phyloP scores from a whole-genome alignment of 2,888 invertebrate genomes.

The Toxonevra muliebris region DNA sequence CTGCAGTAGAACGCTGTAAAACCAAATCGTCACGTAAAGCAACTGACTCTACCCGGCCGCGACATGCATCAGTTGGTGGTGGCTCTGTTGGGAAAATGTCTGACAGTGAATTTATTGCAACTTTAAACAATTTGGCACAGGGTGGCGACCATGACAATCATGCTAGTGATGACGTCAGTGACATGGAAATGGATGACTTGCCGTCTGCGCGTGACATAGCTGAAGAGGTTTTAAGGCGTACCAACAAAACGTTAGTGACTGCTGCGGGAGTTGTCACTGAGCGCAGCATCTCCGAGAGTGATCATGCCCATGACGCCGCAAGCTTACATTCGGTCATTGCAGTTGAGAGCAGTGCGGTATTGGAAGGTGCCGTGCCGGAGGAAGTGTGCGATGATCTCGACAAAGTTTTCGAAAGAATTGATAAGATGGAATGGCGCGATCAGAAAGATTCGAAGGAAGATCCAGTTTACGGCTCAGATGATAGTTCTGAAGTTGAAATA shows the following conservation, averaged over 20 bases:
- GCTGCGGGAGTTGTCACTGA: not conserved
- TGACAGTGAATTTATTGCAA: slow-evolving; percentile 52
- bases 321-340: not conserved
- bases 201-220: slow-evolving; percentile 59
- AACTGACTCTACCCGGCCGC: slow-evolving; percentile 11
- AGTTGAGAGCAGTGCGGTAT: not conserved
- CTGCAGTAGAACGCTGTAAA: slow-evolving; percentile 56
- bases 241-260: not conserved
- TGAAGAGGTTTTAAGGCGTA: slow-evolving; percentile 48
- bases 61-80: slow-evolving; percentile 10
- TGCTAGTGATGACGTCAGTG: slow-evolving; percentile 45
- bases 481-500: slow-evolving; percentile 30
- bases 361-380: slow-evolving; percentile 39
- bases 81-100: slow-evolving; percentile 38
- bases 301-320: not conserved
- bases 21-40: slow-evolving; percentile 26
- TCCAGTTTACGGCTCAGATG: slow-evolving; percentile 31
- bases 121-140: slow-evolving; percentile 48
- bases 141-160: slow-evolving; percentile 24
- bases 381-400: slow-evolving; percentile 37
- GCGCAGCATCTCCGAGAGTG: not conserved
- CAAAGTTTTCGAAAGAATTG: slow-evolving; percentile 45
- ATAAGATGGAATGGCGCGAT: slow-evolving; percentile 34
- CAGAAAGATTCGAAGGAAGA: slow-evolving; percentile 27
- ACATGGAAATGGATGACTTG: slow-evolving; percentile 42